phyloP scores from a whole-genome alignment of 2,888 invertebrate species.

The Drosophila diplacantha region DNA sequence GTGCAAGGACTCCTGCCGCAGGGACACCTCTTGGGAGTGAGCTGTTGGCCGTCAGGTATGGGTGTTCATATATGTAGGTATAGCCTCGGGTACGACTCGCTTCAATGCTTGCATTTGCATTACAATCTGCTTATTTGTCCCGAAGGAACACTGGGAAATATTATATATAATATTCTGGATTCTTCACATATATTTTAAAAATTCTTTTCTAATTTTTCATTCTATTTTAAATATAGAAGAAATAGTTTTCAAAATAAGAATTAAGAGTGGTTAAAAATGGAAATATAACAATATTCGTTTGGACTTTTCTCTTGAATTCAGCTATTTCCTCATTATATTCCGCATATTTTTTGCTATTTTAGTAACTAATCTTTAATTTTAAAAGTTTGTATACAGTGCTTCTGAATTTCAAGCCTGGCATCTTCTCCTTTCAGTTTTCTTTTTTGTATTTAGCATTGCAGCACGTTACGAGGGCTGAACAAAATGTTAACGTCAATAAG shows the following conservation, averaged over 20 bases:
- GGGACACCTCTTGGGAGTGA: constrained; percentile 9
- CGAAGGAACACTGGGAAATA: constrained; percentile 10
- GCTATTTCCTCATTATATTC: too few species aligned
- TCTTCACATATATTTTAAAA: neutral
- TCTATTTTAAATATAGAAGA: too few species aligned
- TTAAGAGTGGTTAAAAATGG: neutral
- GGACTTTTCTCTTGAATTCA: neutral
- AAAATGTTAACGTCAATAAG: constrained; percentile 66
- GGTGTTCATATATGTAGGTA: constrained; percentile 18
- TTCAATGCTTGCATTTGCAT: constrained; percentile 62
- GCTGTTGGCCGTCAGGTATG: constrained; percentile 25
- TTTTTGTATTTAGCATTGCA: constrained; percentile 38
- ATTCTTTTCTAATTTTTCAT: neutral
- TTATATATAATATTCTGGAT: too few species aligned
- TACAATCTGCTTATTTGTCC: constrained; percentile 63
- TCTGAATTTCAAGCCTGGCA: constrained; percentile 23
- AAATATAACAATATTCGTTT: neutral
- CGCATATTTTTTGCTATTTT: too few species aligned
- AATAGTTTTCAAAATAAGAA: too few species aligned
- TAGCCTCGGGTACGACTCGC: constrained; percentile 42
- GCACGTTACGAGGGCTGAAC: constrained; percentile 41
- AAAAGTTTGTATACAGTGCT: constrained; percentile 15
- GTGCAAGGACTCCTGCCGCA: constrained; percentile 11
- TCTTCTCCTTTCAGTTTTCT: constrained; percentile 29
- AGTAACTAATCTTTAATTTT: neutral